Evolutionary conservation across 2,113 vertebrate species (phyloP).

Genomic region (Nannobrachium achirus): DNA sequence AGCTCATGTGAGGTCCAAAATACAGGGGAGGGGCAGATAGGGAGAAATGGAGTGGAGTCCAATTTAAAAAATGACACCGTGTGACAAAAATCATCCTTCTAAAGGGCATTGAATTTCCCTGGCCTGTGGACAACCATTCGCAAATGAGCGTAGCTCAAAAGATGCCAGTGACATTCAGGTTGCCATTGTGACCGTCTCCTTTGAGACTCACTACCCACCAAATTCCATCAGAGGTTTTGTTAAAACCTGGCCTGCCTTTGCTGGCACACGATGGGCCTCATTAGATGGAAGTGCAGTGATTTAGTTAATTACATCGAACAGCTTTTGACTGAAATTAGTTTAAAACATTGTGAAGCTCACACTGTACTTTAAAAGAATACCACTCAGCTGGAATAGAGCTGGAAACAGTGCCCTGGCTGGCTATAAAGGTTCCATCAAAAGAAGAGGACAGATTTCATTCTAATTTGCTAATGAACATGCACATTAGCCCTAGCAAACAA

Average conservation of each 20-base stretch:
- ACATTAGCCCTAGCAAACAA: conserved; percentile 10
- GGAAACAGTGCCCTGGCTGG: conserved; percentile 53
- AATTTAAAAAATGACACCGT: conserved; percentile 75
- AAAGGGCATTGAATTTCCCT: conserved; percentile 67
- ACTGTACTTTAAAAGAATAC: conserved; percentile 30
- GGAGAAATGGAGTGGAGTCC: conserved; percentile 49
- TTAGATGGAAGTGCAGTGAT: conserved; percentile 50
- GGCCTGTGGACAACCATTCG: conserved; percentile 66
- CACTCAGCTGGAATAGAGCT: conserved; percentile 33
- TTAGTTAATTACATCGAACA: conserved; percentile 53
- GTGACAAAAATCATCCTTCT: conserved; percentile 70
- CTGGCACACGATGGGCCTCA: conserved; percentile 54
- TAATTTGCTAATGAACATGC: conserved; percentile 31
- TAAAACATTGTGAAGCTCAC: conserved; percentile 36
- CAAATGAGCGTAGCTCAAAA: conserved; percentile 68
- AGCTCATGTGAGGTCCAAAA: conserved; percentile 71
- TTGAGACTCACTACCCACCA: conserved; percentile 52
- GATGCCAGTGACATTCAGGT: conserved; percentile 75
- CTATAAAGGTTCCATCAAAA: conserved; percentile 27
- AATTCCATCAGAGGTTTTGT: conserved; percentile 63
- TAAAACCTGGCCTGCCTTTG: conserved; percentile 52
- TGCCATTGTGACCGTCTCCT: conserved; percentile 62
- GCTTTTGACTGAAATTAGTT: conserved; percentile 46
- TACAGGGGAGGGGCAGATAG: conserved; percentile 20
- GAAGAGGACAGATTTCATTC: conserved; percentile 22